A percentile compares a stretch with the other conserved stretches of the same genome.
These are phyloP conservation scores for Enteromius unitaeniatus DNA, from an alignment of 2,797 vertebrate species.

Conservation along the genomic window DNA sequence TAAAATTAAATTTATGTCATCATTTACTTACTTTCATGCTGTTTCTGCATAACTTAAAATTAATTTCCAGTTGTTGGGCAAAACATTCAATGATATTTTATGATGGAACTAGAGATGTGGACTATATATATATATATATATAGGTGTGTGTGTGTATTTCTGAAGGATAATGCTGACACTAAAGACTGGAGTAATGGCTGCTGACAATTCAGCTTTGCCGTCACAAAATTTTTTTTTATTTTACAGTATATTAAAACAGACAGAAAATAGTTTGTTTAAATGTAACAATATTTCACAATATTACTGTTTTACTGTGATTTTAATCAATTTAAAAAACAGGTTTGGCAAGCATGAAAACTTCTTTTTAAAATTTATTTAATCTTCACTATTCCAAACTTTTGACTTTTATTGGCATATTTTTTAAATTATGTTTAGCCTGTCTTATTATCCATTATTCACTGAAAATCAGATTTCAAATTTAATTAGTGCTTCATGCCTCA, in stretches of 20 bases:
- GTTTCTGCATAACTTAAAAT: not conserved
- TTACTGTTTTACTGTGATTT: not conserved
- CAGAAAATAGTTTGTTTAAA: not conserved
- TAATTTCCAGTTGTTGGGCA: not conserved
- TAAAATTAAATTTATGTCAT: not conserved
- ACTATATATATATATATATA: not conserved
- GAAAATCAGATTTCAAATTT: not conserved
- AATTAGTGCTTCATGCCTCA: not conserved
- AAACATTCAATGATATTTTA: not conserved
- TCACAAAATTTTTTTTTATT: not conserved
- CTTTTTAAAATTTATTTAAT: not conserved
- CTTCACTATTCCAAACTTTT: not conserved
- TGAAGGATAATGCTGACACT: not conserved
- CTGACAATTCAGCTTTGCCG: not conserved
- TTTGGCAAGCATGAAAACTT: not conserved
- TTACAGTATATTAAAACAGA: not conserved
- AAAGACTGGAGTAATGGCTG: not conserved
- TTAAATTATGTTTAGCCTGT: not conserved
- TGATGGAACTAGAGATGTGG: not conserved
- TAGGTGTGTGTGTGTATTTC: not conserved
- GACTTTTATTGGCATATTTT: not conserved
- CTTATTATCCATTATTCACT: not conserved
- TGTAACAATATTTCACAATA: not conserved
- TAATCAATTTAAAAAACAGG: not conserved
- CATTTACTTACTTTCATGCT: not conserved